Evolutionary conservation across 2,113 vertebrate species (phyloP).

Genomic region (Thymallus thymallus): DNA sequence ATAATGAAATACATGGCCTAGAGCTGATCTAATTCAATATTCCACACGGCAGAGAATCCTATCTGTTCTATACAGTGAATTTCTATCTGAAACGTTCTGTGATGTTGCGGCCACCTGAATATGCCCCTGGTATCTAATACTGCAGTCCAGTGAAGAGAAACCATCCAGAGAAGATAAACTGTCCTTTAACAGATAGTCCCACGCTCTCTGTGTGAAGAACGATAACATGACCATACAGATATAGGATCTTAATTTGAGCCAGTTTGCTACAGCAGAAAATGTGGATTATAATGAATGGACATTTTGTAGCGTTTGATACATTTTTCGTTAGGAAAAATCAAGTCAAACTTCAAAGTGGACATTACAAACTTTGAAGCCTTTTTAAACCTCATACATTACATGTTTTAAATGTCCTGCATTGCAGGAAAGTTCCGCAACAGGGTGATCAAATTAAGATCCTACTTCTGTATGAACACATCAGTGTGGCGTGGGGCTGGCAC

Average conservation of each 20-base stretch:
- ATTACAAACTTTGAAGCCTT: too few species aligned
- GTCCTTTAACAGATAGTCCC: conserved; percentile 51
- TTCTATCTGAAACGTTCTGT: conserved; percentile 6
- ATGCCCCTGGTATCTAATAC: conserved; percentile 52
- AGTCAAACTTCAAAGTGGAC: too few species aligned
- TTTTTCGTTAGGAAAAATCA: too few species aligned
- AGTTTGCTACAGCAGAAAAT: too few species aligned
- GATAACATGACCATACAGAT: conserved; percentile 58
- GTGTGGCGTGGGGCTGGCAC: conserved; percentile 62
- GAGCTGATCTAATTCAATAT: conserved; percentile 31
- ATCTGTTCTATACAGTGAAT: conserved; percentile 14
- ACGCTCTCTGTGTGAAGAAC: conserved; percentile 39
- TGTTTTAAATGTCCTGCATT: too few species aligned
- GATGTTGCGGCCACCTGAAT: conserved; percentile 58
- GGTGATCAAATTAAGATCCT: too few species aligned
- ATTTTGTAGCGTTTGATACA: too few species aligned
- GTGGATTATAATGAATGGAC: too few species aligned
- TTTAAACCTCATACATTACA: too few species aligned
- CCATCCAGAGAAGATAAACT: conserved; percentile 40
- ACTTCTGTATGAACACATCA: conserved; percentile 50
- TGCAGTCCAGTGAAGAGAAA: conserved; percentile 57
- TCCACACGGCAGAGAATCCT: conserved; percentile 37
- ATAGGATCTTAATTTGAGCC: too few species aligned
- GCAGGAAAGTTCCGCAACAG: too few species aligned
- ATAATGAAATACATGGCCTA: conserved; percentile 23